Conservation (phyloP, 2,888 invertebrate genomes). For the Cephus pulcher region DNA sequence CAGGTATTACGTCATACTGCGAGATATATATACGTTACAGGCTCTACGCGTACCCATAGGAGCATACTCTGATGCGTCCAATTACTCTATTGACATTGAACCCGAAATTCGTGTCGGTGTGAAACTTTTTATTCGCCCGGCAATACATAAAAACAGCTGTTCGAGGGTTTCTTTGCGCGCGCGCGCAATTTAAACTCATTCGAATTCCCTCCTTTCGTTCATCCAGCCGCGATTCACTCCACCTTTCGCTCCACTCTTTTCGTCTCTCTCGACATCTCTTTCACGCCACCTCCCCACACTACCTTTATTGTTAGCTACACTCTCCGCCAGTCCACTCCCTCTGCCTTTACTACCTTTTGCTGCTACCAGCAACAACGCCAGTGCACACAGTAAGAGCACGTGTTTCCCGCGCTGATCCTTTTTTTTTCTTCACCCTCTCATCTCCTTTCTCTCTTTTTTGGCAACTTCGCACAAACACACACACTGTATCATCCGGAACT, state of each 20-base stretch:
- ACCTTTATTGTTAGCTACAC: background rate
- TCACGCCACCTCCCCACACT: background rate
- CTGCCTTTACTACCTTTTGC: background rate
- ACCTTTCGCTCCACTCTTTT: conserved; percentile 3
- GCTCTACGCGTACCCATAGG: background rate
- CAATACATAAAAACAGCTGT: conserved; percentile 21
- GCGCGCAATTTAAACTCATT: conserved; percentile 30
- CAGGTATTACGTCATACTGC: background rate
- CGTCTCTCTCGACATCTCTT: conserved; percentile 1
- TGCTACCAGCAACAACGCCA: background rate
- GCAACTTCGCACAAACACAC: background rate
- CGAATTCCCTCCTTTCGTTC: conserved; percentile 34
- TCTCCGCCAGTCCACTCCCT: background rate
- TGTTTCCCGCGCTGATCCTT: conserved; percentile 4
- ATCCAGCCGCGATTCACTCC: background rate
- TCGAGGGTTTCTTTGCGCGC: background rate
- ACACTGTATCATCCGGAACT: background rate
- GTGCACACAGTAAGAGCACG: background rate
- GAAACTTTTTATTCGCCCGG: conserved; percentile 11
- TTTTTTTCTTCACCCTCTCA: background rate
- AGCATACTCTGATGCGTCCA: background rate
- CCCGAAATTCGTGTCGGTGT: conserved; percentile 26
- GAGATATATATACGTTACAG: background rate
- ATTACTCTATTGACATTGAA: conserved; percentile 25
- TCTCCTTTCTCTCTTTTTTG: background rate